A percentile compares a stretch with the other conserved stretches of the same genome.
These are phyloP conservation scores for Ceratosolen solmsi DNA, from an alignment of 1,140 invertebrate genomes.

Conservation along the genomic window DNA sequence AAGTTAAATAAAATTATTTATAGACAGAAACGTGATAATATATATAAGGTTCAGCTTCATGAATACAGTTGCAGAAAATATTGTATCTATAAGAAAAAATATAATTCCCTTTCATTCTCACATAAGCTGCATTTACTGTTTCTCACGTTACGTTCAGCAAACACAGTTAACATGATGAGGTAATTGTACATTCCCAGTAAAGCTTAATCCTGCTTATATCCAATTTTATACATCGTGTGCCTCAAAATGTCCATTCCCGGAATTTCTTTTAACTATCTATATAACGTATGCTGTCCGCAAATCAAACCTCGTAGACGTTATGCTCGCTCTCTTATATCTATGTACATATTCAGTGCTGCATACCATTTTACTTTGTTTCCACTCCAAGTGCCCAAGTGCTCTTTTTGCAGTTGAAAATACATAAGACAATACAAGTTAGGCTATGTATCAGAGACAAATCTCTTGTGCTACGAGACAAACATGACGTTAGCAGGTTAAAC, in stretches of 20 bases:
- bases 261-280: not conserved
- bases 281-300: not conserved
- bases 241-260: not conserved
- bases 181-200: not conserved
- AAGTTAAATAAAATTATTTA: not conserved
- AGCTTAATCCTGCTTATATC: not conserved
- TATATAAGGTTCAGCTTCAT: not conserved
- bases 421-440: slow-evolving; percentile 20
- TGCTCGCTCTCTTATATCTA: not conserved
- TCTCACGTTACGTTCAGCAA: not conserved
- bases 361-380: slow-evolving; percentile 11
- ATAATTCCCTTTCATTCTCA: slow-evolving; percentile 1
- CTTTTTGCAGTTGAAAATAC: not conserved
- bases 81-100: not conserved
- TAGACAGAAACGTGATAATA: not conserved
- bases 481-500: slow-evolving; percentile 10
- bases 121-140: not conserved
- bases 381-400: not conserved
- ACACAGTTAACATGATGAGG: not conserved
- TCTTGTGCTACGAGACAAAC: not conserved
- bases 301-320: not conserved
- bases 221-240: slow-evolving; percentile 12
- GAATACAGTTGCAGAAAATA: not conserved
- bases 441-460: slow-evolving; percentile 21
- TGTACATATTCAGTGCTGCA: not conserved